Percentiles rank a stretch among this genome's conserved stretches.
These are phyloP conservation scores for Orius laevigatus DNA, from an alignment of 1,140 invertebrate genomes.

Conservation along the genomic window DNA sequence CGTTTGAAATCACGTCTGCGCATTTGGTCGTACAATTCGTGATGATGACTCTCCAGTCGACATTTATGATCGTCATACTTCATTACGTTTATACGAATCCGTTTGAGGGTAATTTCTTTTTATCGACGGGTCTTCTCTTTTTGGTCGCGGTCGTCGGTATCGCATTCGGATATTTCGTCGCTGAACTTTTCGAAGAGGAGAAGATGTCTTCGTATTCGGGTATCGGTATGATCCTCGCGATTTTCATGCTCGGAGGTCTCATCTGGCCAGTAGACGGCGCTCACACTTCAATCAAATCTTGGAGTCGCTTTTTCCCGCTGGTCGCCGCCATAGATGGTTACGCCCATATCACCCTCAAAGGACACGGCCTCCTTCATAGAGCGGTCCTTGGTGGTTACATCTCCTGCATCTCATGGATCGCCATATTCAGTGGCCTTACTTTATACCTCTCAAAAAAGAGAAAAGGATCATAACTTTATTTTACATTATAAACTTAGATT, in stretches of 20 bases:
- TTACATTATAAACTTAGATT: no score
- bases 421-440: constrained; percentile 27
- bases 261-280: constrained; percentile 79
- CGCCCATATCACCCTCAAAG: constrained; percentile 34
- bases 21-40: constrained; percentile 19
- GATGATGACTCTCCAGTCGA: constrained; percentile 19
- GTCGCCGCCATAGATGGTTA: constrained; percentile 38
- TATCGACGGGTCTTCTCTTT: constrained; percentile 15
- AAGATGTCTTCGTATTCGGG: constrained; percentile 32
- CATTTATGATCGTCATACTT: constrained; percentile 18
- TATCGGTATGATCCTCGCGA: constrained; percentile 37
- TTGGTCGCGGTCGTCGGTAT: constrained; percentile 19
- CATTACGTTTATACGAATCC: constrained; percentile 19
- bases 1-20: constrained; percentile 19
- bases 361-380: constrained; percentile 32
- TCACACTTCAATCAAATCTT: constrained; percentile 40
- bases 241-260: constrained; percentile 41
- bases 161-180: constrained; percentile 16
- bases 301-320: constrained; percentile 36
- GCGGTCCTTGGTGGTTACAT: constrained; percentile 36
- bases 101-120: constrained; percentile 15
- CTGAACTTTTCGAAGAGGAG: constrained; percentile 11
- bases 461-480: constrained; percentile 9
- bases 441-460: constrained; percentile 11
- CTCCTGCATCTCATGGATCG: constrained; percentile 33